Percentiles rank a stretch among this genome's conserved stretches.
Evolutionary conservation across 2,888 invertebrate genomes (phyloP).

Genomic region (Cephus rjabovi): DNA sequence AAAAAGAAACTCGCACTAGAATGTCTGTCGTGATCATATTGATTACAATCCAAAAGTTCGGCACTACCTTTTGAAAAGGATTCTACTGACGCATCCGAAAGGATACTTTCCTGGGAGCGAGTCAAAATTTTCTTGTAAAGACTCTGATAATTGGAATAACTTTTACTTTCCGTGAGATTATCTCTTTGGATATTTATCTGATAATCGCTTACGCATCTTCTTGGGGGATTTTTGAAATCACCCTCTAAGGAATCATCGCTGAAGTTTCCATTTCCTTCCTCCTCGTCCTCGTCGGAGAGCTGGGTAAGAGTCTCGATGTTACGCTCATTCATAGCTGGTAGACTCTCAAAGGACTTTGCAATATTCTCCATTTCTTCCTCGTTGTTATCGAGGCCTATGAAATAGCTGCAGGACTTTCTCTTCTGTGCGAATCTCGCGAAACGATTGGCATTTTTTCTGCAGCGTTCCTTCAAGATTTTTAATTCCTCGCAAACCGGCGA

Average conservation of each 20-base stretch:
- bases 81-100: conserved; percentile 59
- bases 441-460: conserved; percentile 62
- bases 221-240: conserved; percentile 71
- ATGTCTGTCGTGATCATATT: conserved; percentile 61
- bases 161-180: conserved; percentile 42
- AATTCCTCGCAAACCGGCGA: conserved; percentile 86
- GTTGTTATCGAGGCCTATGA: conserved; percentile 72
- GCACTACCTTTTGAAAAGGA: conserved; percentile 56
- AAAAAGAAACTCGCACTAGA: conserved; percentile 85
- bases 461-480: conserved; percentile 64
- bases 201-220: conserved; percentile 81
- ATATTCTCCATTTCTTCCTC: conserved; percentile 50
- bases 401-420: conserved; percentile 75
- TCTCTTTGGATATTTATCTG: conserved; percentile 73
- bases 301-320: conserved; percentile 48
- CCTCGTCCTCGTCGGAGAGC: conserved; percentile 42
- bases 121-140: conserved; percentile 44
- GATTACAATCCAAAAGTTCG: conserved; percentile 54
- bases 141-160: conserved; percentile 38
- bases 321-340: conserved; percentile 58
- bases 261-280: conserved; percentile 76
- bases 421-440: conserved; percentile 66
- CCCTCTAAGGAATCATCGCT: conserved; percentile 84
- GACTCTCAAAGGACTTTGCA: conserved; percentile 59
- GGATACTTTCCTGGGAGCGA: conserved; percentile 59